Conservation (phyloP, 2,797 vertebrate species). For the Morus bassanus region DNA sequence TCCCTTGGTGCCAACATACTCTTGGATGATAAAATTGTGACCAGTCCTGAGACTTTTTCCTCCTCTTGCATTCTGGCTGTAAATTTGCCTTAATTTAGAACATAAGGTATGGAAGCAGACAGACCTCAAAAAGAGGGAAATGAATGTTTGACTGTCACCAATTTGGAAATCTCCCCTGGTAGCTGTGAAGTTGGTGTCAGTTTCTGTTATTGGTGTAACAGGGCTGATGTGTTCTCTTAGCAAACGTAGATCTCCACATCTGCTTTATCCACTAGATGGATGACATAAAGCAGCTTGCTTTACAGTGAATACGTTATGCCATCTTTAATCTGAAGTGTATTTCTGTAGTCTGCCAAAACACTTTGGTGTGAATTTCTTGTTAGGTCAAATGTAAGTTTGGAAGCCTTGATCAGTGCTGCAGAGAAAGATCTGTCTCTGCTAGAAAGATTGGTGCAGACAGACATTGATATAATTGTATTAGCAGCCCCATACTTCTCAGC, state of each 20-base stretch:
- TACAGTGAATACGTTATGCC: neutral
- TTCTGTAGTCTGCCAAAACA: slow-evolving; percentile 26
- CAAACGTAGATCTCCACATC: neutral
- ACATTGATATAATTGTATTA: slow-evolving; percentile 20
- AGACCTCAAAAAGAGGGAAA: neutral
- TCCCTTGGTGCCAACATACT: neutral
- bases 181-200: neutral
- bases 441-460: slow-evolving; percentile 9
- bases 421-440: neutral
- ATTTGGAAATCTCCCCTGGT: neutral
- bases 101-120: neutral
- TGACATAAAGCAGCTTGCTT: slow-evolving; percentile 26
- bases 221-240: neutral
- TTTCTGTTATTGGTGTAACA: neutral
- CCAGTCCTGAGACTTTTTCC: neutral
- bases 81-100: neutral
- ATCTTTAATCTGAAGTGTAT: slow-evolving; percentile 25
- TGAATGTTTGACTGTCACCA: neutral
- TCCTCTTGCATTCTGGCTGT: neutral
- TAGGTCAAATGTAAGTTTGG: slow-evolving; percentile 10
- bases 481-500: neutral
- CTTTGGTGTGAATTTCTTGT: neutral
- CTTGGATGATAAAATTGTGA: neutral
- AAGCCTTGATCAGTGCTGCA: slow-evolving; percentile 11
- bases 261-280: neutral